phyloP scores from a whole-genome alignment of 2,797 vertebrate species.

The Stomatorhinus walkeri region DNA sequence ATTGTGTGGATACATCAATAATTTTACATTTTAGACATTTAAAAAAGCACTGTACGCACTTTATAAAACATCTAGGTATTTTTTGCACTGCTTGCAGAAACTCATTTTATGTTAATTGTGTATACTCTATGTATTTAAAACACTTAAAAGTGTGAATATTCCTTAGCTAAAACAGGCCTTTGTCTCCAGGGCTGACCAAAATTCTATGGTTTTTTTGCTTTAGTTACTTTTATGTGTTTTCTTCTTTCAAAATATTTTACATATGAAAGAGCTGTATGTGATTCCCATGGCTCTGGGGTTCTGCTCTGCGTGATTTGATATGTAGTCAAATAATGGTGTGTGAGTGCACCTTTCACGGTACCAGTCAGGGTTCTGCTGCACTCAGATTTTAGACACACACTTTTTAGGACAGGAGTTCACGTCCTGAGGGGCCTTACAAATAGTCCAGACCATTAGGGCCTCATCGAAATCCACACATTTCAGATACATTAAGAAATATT shows the following conservation, averaged over 20 bases:
- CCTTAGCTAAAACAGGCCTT: not conserved
- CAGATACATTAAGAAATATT: not conserved
- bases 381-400: not conserved
- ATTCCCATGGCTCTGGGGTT: not conserved
- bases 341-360: not conserved
- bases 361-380: not conserved
- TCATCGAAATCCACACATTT: not conserved
- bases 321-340: not conserved
- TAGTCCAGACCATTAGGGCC: not conserved
- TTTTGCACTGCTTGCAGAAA: not conserved
- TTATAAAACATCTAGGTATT: not conserved
- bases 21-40: not conserved
- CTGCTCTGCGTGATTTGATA: not conserved
- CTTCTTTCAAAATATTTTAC: not conserved
- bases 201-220: not conserved
- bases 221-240: slow-evolving; percentile 2
- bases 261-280: not conserved
- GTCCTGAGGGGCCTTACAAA: not conserved
- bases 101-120: not conserved
- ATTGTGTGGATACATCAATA: not conserved
- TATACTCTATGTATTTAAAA: not conserved
- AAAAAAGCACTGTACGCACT: not conserved
- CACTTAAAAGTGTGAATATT: not conserved
- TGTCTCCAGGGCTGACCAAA: not conserved
- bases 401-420: not conserved